Evolutionary conservation across 2,888 invertebrate species (phyloP), one percentile per base, ranked within the genome.

Genomic region (Resseliella maxima): DNA sequence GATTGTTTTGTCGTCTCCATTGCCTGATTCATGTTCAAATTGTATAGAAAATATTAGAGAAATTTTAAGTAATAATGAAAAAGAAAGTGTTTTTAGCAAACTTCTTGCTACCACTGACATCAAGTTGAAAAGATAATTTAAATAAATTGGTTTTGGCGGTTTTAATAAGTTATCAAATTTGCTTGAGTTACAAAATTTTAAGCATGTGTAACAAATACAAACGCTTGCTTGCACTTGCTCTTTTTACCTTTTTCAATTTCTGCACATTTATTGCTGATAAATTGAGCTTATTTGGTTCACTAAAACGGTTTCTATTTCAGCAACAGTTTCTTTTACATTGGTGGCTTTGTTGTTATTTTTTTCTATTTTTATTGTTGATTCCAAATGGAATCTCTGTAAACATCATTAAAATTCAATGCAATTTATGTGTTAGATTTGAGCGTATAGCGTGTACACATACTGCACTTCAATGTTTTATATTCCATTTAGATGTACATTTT

Each of bases 391-490:
- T 59, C 59, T 59, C 59, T 5, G 59, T 24, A 59, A 59, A 59
- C 59, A 59, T 59, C 59, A 59, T 59, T 59, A 59, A 59, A 59
- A 59, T 59, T 59, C 24, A n/a, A 59, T 24, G 59, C 59, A 59
- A 59, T 59, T 59, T 59, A n/a, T 59, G 27, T n/a, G 27, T 59
- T 3, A n/a, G 59, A 59, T 59, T 3, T 2, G 6, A 59, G 24
- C 1, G n/a, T 59, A 59, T 12, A n/a, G 3, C 5, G 5, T n/a
- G 27, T 24, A 59, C 59, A 59, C 27, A 59, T 59, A 24, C 59
- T 24, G 5, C 3, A 12, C 27, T 3, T 3, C 1, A 27, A 59
- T 24, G 59, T 8, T 8, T 3, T 59, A 59, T 41, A 5, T 8
- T 41, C 5, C 41, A 41, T 41, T 41, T 41, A 41, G 41, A 41